phyloP scores from a whole-genome alignment of 2,113 vertebrate genomes.

The Falco punctatus region DNA sequence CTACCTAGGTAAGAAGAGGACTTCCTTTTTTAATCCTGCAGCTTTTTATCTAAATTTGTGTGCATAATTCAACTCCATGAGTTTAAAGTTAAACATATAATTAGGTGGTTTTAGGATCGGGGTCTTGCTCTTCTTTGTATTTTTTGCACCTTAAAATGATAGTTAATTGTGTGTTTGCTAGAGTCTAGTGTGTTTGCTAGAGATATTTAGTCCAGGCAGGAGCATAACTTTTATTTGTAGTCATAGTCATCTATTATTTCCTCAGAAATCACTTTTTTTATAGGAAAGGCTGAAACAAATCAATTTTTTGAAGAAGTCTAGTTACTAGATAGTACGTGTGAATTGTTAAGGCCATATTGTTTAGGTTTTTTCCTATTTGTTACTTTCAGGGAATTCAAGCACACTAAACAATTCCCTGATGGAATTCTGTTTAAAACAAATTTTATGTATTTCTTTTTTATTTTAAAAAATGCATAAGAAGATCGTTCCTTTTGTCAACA shows the following conservation, averaged over 20 bases:
- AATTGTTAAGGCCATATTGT: not conserved
- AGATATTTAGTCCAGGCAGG: not conserved
- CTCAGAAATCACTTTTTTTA: conserved; percentile 16
- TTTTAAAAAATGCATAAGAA: conserved; percentile 1
- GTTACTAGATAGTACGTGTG: not conserved
- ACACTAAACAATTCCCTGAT: not conserved
- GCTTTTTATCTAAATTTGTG: not conserved
- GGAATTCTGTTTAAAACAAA: not conserved
- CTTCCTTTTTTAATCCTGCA: not conserved
- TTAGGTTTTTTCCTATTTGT: not conserved
- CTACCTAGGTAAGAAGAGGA: not conserved
- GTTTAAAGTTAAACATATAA: not conserved
- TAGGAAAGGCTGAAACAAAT: not conserved
- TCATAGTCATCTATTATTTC: not conserved
- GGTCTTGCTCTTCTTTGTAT: not conserved
- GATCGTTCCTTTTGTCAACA: not conserved
- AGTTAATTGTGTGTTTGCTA: not conserved
- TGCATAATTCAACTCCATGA: not conserved
- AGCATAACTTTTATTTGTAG: not conserved
- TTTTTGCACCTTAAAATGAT: not conserved
- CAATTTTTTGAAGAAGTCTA: not conserved
- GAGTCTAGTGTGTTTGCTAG: not conserved
- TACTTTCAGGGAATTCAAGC: not conserved
- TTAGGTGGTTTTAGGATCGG: not conserved
- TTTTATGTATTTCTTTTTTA: not conserved